phyloP scores from a whole-genome alignment of 1,140 invertebrate species.

The Rhysida immarginata region DNA sequence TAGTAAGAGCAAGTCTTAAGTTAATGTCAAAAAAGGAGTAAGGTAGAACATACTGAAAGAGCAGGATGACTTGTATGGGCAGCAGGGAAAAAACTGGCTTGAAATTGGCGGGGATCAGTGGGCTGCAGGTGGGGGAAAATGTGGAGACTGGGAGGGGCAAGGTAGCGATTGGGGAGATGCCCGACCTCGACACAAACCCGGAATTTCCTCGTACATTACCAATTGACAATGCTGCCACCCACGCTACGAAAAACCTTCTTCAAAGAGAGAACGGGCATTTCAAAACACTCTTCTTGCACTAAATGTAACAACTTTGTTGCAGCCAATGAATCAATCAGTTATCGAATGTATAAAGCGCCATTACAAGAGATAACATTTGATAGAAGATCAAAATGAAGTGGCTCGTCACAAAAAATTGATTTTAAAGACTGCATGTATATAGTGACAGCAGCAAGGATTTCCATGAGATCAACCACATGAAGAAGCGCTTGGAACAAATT shows the following conservation, averaged over 20 bases:
- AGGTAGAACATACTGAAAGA: no score
- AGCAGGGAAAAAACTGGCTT: no score
- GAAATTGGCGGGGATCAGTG: no score
- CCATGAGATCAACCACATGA: background rate
- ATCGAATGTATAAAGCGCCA: background rate
- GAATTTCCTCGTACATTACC: no score
- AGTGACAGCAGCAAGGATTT: background rate
- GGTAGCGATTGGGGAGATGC: no score
- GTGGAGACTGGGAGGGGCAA: no score
- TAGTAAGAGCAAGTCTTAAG: no score
- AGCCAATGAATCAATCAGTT: background rate
- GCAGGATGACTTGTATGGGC: no score
- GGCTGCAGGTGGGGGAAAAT: no score
- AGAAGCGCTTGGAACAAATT: background rate
- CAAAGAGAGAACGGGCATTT: background rate
- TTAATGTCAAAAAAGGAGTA: no score
- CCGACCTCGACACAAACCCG: no score
- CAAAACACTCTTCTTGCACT: background rate
- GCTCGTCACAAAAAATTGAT: background rate
- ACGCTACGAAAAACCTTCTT: background rate
- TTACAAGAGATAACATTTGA: constrained; percentile 1
- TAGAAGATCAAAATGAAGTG: background rate
- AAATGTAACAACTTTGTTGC: background rate
- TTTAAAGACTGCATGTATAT: background rate
- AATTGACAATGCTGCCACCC: background rate